Base-by-base conservation (phyloP, 1,140 invertebrate species). In the Ruditapes philippinarum region DNA sequence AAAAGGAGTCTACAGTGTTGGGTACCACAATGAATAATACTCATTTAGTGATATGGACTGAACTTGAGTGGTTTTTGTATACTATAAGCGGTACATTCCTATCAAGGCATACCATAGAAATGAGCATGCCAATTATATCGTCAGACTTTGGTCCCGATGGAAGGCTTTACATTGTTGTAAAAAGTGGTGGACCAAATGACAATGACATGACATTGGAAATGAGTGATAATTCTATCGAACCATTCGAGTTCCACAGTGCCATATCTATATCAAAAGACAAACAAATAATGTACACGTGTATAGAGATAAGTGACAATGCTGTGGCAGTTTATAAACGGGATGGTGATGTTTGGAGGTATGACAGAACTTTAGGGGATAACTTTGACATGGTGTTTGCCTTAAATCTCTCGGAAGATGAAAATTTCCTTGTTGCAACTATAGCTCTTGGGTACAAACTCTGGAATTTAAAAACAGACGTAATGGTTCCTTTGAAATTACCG, bases 381-480 rank as follows among this genome's bases (percentile, higher is more conserved):
- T 91, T 91, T 19, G 95, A 96, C 81, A 91, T 96, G 25, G 94
- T 99, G 91, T 97, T 99, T 42, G 98, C 98, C 94, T 95, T 99
- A 36, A 98, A 98, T 91, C 95, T 98, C 49, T 98, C 98, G 70
- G 97, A 97, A 91, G 97, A 98, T 74, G 98, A 98, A 95, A 96
- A 97, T 78, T 97, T 97, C 95, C 96, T 99, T 1, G 96, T 98
- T 36, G 98, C 97, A 0, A 99, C 98, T 1, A 97, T 98, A 25
- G 98, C 98, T 12, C 98, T 98, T 91, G 98, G 98, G 0, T 97
- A 97, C 93, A 96, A 96, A 91, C 91, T 96, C 25, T 97, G 96
- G 94, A 95, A 96, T 86, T 87, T 96, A 38, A 91, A 85, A 89
- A 94, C 85, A 45, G 94, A 91, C 97, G 97, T 5, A 96, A 97